phyloP scores from a whole-genome alignment of 2,797 vertebrate genomes.

The Characodon lateralis region DNA sequence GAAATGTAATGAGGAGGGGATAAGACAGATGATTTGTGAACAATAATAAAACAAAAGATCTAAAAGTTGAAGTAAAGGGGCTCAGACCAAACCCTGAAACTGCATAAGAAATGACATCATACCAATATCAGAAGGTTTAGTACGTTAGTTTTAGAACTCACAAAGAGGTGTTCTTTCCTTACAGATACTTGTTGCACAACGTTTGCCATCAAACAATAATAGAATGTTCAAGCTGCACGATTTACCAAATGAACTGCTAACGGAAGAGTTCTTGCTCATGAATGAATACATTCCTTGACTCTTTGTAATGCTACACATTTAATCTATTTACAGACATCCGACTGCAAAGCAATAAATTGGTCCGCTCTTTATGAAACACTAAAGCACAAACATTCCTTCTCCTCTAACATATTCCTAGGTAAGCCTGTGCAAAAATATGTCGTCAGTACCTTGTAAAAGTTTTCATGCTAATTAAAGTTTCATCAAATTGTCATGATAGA shows the following conservation, averaged over 20 bases:
- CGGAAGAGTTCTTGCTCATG: background rate
- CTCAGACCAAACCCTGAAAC: background rate
- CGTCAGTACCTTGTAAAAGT: background rate
- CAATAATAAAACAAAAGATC: background rate
- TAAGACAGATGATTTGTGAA: background rate
- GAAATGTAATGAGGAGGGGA: background rate
- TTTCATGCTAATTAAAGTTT: background rate
- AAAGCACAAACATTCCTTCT: background rate
- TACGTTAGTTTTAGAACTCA: background rate
- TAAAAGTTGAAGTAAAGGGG: background rate
- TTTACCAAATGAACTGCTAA: background rate
- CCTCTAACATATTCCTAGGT: background rate
- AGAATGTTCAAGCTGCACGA: background rate
- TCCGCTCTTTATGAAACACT: background rate
- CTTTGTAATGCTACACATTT: background rate
- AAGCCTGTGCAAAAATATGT: background rate
- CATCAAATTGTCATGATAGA: background rate
- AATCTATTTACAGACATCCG: background rate
- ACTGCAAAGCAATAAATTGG: background rate
- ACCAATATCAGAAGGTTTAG: background rate
- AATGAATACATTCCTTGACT: background rate
- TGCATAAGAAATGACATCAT: background rate
- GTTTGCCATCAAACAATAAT: slow-evolving; percentile 21
- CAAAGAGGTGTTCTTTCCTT: background rate
- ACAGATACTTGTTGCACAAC: slow-evolving; percentile 14